These are phyloP conservation scores for Toxotes lorentzi DNA, from an alignment of 2,797 vertebrate genomes.

Conservation along the genomic window DNA sequence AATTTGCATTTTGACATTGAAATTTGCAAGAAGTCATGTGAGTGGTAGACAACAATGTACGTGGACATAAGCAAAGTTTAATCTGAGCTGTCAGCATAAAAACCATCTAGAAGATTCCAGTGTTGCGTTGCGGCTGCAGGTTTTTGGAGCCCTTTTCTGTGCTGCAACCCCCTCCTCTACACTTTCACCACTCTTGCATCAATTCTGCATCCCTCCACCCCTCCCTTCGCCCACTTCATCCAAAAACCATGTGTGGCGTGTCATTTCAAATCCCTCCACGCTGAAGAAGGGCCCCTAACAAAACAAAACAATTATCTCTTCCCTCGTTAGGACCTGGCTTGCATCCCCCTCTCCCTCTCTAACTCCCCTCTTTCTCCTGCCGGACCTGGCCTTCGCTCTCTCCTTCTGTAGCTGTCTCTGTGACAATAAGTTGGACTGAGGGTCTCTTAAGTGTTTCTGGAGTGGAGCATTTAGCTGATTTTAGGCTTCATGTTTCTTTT, in stretches of 20 bases:
- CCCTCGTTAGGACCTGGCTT: constrained; percentile 80
- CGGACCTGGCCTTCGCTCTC: constrained; percentile 45
- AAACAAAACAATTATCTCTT: constrained; percentile 83
- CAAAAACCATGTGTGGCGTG: constrained; percentile 76
- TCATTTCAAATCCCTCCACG: constrained; percentile 75
- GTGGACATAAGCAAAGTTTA: constrained; percentile 55
- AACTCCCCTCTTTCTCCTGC: constrained; percentile 51
- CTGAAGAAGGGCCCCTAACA: constrained; percentile 74
- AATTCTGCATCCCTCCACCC: constrained; percentile 35
- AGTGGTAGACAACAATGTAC: constrained; percentile 48
- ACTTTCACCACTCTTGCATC: constrained; percentile 53
- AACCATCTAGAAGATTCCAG: constrained; percentile 22
- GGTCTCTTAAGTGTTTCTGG: constrained; percentile 82
- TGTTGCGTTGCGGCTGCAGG: constrained; percentile 23
- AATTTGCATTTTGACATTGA: constrained; percentile 70
- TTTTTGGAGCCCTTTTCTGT: constrained; percentile 37
- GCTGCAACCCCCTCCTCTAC: constrained; percentile 30
- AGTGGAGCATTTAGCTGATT: constrained; percentile 76
- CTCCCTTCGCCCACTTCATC: constrained; percentile 60
- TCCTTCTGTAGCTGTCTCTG: constrained; percentile 54
- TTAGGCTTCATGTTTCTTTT: constrained; percentile 80
- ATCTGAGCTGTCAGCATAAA: constrained; percentile 41
- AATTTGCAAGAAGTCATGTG: constrained; percentile 37
- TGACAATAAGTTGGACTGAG: constrained; percentile 76
- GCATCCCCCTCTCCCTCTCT: constrained; percentile 61